Evolutionary conservation across 2,888 invertebrate species (phyloP).

Genomic region (Nephrotoma guestfalica): DNA sequence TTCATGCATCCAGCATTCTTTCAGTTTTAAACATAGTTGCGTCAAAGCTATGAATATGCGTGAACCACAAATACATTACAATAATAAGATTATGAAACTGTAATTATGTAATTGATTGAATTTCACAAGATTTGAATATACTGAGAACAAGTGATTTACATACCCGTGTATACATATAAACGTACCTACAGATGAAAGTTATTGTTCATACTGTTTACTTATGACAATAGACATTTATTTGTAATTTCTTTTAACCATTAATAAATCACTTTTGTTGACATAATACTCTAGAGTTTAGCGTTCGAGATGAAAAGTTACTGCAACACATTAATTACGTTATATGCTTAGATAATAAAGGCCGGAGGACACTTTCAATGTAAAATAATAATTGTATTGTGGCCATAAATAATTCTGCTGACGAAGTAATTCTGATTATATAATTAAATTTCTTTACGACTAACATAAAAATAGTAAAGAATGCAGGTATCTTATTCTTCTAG

Average conservation of each 20-base stretch:
- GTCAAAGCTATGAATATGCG: not conserved
- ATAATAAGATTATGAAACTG: not conserved
- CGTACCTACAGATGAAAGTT: not conserved
- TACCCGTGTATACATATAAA: not conserved
- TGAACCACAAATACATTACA: not conserved
- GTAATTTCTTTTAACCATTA: not conserved
- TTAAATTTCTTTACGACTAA: too few relatives aligned
- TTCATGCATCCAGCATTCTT: not conserved
- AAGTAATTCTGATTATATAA: not conserved
- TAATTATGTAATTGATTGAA: not conserved
- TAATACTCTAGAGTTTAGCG: not conserved
- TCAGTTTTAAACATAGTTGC: not conserved
- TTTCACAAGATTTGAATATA: not conserved
- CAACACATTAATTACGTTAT: not conserved
- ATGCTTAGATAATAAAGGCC: not conserved
- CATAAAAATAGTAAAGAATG: too few relatives aligned
- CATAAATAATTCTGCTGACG: not conserved
- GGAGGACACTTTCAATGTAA: not conserved
- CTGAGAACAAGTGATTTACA: not conserved
- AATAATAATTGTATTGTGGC: not conserved
- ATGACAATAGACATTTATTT: not conserved
- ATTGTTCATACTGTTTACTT: not conserved
- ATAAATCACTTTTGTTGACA: not conserved
- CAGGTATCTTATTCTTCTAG: too few relatives aligned
- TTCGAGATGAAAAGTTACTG: not conserved